Evolutionary conservation across 2,113 vertebrate genomes (phyloP).

Genomic region (Grammomys surdaster): DNA sequence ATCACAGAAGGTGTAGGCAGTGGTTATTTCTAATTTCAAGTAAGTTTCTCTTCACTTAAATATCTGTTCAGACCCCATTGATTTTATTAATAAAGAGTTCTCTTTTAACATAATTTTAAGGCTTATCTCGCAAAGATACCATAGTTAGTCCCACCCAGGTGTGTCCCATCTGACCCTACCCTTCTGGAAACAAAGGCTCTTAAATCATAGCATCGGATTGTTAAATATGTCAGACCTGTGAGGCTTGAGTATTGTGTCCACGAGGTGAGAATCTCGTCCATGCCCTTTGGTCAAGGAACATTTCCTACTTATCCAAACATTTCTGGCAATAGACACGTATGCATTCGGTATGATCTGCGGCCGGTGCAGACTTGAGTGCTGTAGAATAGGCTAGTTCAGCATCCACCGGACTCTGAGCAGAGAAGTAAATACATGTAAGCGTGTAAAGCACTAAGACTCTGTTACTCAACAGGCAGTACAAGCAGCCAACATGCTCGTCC

Average conservation of each 20-base stretch:
- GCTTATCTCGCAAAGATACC: background rate
- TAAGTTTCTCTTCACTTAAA: background rate
- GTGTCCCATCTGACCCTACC: background rate
- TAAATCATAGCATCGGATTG: background rate
- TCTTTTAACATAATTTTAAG: background rate
- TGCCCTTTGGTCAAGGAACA: background rate
- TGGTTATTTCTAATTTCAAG: background rate
- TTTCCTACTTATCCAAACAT: background rate
- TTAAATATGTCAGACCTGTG: background rate
- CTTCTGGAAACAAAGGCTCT: background rate
- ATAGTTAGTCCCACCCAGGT: background rate
- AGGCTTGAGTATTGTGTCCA: background rate
- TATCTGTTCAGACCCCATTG: background rate
- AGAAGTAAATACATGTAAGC: too few species aligned
- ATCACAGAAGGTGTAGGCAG: background rate
- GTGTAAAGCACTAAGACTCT: background rate
- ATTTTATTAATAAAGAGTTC: constrained; percentile 3
- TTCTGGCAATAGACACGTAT: rapidly evolving
- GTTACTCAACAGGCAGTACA: background rate
- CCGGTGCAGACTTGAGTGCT: too few species aligned
- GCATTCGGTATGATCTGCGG: rapidly evolving
- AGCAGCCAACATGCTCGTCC: background rate
- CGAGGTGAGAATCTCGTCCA: background rate
- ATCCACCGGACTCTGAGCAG: background rate
- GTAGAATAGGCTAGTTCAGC: background rate